These are phyloP conservation scores for Scartelaos histophorus DNA, from an alignment of 2,113 vertebrate species.

Conservation along the genomic window DNA sequence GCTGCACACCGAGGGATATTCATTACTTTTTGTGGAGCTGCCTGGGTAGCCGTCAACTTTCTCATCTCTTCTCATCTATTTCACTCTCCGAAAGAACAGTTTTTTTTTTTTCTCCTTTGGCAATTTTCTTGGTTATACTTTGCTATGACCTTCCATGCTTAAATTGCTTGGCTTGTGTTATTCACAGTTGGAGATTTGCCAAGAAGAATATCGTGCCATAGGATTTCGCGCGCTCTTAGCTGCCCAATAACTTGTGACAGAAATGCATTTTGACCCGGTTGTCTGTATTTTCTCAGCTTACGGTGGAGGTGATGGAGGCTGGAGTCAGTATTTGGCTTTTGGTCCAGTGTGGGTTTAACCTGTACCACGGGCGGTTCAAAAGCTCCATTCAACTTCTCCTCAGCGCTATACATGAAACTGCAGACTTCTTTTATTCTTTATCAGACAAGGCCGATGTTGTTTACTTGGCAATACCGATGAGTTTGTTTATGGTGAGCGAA, in stretches of 20 bases:
- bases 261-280: constrained; percentile 61
- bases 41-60: constrained; percentile 78
- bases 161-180: constrained; percentile 82
- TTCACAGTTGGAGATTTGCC: constrained; percentile 80
- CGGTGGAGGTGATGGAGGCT: constrained; percentile 61
- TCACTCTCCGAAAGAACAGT: constrained; percentile 73
- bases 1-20: constrained; percentile 79
- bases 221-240: constrained; percentile 79
- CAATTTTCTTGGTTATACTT: constrained; percentile 75
- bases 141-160: constrained; percentile 79
- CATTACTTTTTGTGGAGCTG: constrained; percentile 80
- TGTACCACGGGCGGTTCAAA: constrained; percentile 27
- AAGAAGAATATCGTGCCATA: constrained; percentile 75
- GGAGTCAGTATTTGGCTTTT: constrained; percentile 44
- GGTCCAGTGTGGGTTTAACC: constrained; percentile 22
- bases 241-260: constrained; percentile 78
- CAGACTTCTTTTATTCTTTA: constrained; percentile 21
- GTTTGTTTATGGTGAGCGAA: constrained; percentile 25
- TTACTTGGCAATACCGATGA: constrained; percentile 1
- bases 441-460: constrained; percentile 6
- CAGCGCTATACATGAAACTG: constrained; percentile 35
- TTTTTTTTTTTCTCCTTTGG: constrained; percentile 39
- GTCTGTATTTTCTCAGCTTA: constrained; percentile 68
- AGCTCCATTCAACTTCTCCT: constrained; percentile 18
- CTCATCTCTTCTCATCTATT: constrained; percentile 80